phyloP scores from a whole-genome alignment of 2,113 vertebrate genomes.

The Trinectes maculatus region DNA sequence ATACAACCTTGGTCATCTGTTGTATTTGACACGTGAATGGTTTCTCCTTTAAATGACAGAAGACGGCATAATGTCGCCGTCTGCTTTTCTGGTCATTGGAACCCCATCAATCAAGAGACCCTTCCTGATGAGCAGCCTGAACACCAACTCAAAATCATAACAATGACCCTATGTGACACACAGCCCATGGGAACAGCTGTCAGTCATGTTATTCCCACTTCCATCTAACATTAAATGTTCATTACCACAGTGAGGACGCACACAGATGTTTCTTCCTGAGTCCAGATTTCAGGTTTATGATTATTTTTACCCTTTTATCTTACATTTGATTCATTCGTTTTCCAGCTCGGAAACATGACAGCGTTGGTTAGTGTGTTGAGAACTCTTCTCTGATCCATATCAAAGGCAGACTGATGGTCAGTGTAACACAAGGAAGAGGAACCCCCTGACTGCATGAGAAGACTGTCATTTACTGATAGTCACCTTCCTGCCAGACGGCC shows the following conservation, averaged over 20 bases:
- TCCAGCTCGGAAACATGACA: not conserved
- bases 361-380: not conserved
- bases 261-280: not conserved
- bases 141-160: not conserved
- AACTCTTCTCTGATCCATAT: too few relatives aligned
- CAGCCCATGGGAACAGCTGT: not conserved
- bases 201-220: not conserved
- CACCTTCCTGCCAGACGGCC: conserved; percentile 8
- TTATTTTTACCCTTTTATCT: not conserved
- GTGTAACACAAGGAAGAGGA: not conserved
- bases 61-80: too few relatives aligned
- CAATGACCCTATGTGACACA: not conserved
- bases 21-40: too few relatives aligned
- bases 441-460: conserved; percentile 3
- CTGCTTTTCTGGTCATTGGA: not conserved
- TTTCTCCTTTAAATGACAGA: not conserved
- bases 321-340: not conserved
- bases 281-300: too few relatives aligned
- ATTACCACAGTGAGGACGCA: not conserved
- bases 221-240: not conserved
- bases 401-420: not conserved
- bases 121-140: not conserved
- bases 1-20: too few relatives aligned
- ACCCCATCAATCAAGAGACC: not conserved
- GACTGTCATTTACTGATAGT: not conserved